These are phyloP conservation scores for Esox lucius DNA, from an alignment of 2,797 vertebrate genomes.

Conservation along the genomic window DNA sequence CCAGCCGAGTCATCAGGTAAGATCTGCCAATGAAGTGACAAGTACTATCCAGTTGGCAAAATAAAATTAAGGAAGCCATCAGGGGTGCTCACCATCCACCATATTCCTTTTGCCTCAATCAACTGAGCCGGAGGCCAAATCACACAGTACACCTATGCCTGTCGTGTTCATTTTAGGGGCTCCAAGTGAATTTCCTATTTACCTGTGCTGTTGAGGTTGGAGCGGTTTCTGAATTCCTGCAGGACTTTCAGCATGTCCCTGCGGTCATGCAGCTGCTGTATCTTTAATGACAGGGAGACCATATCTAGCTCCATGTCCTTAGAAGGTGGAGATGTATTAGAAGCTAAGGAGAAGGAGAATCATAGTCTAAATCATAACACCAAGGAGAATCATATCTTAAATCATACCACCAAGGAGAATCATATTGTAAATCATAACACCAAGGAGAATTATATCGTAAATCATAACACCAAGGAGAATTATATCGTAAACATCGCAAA, in stretches of 20 bases:
- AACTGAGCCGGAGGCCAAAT: background rate
- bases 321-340: conserved; percentile 43
- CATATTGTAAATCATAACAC: too few species aligned
- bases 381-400: too few species aligned
- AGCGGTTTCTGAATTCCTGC: conserved; percentile 51
- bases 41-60: too few species aligned
- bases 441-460: background rate
- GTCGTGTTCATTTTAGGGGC: background rate
- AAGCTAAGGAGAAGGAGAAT: conserved; percentile 9
- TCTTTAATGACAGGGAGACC: conserved; percentile 37
- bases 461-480: too few species aligned
- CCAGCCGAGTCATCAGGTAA: too few species aligned
- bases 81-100: background rate
- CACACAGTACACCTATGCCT: background rate
- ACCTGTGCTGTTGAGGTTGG: conserved; percentile 45
- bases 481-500: background rate
- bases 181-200: background rate
- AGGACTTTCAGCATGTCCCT: conserved; percentile 52
- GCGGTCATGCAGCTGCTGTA: conserved; percentile 52
- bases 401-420: too few species aligned
- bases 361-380: too few species aligned
- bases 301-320: conserved; percentile 27
- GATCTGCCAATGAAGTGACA: too few species aligned
- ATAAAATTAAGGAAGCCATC: too few species aligned
- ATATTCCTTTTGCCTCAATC: too few species aligned